Evolutionary conservation across 1,140 invertebrate genomes (phyloP), one percentile per base, ranked within the genome.

Genomic region (Diorhabda sublineata): DNA sequence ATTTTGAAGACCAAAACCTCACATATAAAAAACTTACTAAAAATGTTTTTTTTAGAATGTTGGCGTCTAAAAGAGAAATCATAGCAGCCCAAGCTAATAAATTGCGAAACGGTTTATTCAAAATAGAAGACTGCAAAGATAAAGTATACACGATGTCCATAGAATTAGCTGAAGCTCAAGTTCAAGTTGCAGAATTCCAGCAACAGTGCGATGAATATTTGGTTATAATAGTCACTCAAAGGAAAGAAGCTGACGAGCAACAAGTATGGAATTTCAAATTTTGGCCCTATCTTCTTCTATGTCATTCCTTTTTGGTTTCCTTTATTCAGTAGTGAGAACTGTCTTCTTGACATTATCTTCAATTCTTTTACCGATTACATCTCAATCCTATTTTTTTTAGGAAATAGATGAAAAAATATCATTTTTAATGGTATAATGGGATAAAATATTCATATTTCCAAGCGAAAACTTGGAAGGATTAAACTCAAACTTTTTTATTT

Each of bases 91-190:
- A 89, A 73, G 88, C 91, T 3, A 89, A 90, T 77, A 93, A 93
- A 76, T 77, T 92, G 41, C 79, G 87, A 59, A 91, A 89, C 77
- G 92, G 92, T 26, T 80, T 95, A 52, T 87, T 85, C 8, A 95
- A 93, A 82, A 91, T 94, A 68, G 90, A 91, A 66, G 91, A 93
- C 71, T 90, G 89, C 0, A 85, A 89, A 45, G 85, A 86, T 67
- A 91, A 90, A 76, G 91, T 93, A 0, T 87, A 89, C 68, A 86
- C 88, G 66, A 94, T 95, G 91, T 90, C 90, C 0, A 85, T 88
- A 42, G 92, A 94, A 76, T 78, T 95, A 64, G 91, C 90, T 76
- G 82, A 88, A 6, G 91, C 92, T n/a, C 90, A 92, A 80, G 85
- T 89, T 85, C 81, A 85, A 84, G 89, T 92, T 5, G 85, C 84